Evolutionary conservation across 2,888 invertebrate species (phyloP).

Genomic region (Nasonia oneida): DNA sequence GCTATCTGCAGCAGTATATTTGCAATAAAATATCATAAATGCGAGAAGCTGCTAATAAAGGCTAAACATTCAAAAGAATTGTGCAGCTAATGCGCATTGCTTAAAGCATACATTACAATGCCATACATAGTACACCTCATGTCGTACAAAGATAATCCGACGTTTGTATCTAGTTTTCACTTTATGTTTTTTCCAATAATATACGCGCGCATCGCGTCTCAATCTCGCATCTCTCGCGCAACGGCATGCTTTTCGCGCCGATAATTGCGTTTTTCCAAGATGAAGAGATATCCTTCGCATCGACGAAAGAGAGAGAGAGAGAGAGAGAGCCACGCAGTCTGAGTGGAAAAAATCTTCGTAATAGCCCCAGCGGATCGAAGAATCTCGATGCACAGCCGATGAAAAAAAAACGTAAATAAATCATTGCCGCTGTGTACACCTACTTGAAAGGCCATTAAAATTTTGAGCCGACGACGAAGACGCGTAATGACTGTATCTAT

Average conservation of each 20-base stretch:
- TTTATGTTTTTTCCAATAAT: neutral
- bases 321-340: neutral
- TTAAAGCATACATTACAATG: neutral
- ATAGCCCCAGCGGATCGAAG: neutral
- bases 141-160: neutral
- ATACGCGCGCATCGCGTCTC: neutral
- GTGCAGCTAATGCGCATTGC: neutral
- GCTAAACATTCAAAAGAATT: neutral
- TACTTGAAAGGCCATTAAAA: slow-evolving; percentile 14
- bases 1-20: too few species aligned
- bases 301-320: neutral
- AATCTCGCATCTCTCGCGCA: neutral
- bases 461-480: slow-evolving; percentile 25
- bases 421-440: slow-evolving; percentile 7
- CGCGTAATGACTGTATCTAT: slow-evolving; percentile 15
- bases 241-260: slow-evolving; percentile 4
- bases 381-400: neutral
- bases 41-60: too few species aligned
- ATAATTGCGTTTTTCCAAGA: slow-evolving; percentile 26
- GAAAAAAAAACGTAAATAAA: slow-evolving; percentile 24
- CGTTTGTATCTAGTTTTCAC: slow-evolving; percentile 4
- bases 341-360: slow-evolving; percentile 12
- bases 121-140: neutral
- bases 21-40: too few species aligned
- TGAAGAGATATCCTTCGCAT: slow-evolving; percentile 23